A percentile compares a stretch with the other conserved stretches of the same genome.
These are phyloP conservation scores for Cheilosia vulpina DNA, from an alignment of 2,888 invertebrate genomes.

Conservation along the genomic window DNA sequence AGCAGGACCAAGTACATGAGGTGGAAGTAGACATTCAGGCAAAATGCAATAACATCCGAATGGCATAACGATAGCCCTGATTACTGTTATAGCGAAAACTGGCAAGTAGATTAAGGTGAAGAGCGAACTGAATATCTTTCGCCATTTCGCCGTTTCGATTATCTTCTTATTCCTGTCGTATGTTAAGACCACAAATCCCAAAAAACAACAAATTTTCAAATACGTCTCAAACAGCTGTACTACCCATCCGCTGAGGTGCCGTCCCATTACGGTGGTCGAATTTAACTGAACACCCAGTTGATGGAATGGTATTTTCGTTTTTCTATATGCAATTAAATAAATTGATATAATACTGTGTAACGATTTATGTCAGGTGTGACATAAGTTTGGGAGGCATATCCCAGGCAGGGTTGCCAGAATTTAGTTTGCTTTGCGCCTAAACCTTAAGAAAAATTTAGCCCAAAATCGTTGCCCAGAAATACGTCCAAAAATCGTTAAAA, in stretches of 20 bases:
- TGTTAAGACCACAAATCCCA: slow-evolving; percentile 9
- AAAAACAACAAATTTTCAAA: slow-evolving; percentile 9
- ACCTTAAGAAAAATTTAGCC: no score
- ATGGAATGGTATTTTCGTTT: not conserved
- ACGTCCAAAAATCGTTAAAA: no score
- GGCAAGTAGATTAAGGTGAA: not conserved
- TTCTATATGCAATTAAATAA: not conserved
- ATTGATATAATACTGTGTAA: not conserved
- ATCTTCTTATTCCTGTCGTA: slow-evolving; percentile 6
- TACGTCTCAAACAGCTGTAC: not conserved
- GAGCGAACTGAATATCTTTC: not conserved
- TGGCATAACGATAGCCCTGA: no score
- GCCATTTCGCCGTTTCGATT: not conserved
- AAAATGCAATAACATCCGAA: not conserved
- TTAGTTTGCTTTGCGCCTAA: no score
- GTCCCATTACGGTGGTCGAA: slow-evolving; percentile 3
- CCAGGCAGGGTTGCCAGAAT: no score
- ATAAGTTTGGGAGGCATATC: no score
- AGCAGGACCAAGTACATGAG: slow-evolving; percentile 1
- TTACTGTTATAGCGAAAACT: not conserved
- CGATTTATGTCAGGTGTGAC: not conserved
- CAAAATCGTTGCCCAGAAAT: no score
- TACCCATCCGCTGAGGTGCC: not conserved
- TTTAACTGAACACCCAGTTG: slow-evolving; percentile 18
- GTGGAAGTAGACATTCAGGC: not conserved